Conservation (phyloP, 2,113 vertebrate species). For the Zosterops borbonicus region DNA sequence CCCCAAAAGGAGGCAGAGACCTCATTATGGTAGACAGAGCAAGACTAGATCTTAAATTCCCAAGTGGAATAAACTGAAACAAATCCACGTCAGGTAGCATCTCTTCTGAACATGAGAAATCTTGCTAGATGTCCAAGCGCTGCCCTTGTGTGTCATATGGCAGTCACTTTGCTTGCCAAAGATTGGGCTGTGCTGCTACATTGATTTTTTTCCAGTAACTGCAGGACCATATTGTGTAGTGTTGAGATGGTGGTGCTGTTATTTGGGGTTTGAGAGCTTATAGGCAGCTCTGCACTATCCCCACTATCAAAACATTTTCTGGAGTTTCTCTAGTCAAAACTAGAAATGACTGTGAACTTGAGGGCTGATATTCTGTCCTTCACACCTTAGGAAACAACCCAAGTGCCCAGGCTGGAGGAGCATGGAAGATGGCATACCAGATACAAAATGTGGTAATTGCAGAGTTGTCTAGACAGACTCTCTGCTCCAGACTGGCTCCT, state of each 20-base stretch:
- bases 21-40: not conserved
- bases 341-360: not conserved
- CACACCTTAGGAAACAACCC: not conserved
- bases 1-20: not conserved
- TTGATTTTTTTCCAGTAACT: not conserved
- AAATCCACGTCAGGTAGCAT: fast-evolving
- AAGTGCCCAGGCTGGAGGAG: not conserved
- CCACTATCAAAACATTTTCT: not conserved
- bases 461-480: fast-evolving
- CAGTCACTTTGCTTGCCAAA: not conserved
- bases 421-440: not conserved
- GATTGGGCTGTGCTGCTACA: not conserved
- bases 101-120: not conserved
- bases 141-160: not conserved
- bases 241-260: not conserved
- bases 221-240: fast-evolving
- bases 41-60: not conserved
- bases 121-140: not conserved
- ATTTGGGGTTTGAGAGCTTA: not conserved
- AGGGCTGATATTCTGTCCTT: not conserved
- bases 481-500: not conserved
- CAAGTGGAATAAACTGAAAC: not conserved
- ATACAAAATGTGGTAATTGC: not conserved
- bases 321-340: not conserved
- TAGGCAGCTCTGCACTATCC: not conserved